These are phyloP conservation scores for Cebidichthys violaceus DNA, from an alignment of 2,113 vertebrate genomes.

Conservation along the genomic window DNA sequence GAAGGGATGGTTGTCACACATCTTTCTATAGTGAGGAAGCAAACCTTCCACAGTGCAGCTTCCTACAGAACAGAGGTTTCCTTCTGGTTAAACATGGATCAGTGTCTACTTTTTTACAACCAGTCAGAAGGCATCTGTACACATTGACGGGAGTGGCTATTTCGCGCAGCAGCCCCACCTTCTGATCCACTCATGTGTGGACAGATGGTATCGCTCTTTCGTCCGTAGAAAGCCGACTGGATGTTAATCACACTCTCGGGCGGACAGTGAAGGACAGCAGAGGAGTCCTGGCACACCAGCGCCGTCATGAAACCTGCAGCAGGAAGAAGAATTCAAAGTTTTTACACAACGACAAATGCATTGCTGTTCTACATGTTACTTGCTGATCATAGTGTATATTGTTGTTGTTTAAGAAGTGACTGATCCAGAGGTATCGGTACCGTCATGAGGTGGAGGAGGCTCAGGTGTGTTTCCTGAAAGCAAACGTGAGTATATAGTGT, in stretches of 20 bases:
- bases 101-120: neutral
- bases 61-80: constrained; percentile 49
- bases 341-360: neutral
- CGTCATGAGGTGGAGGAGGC: constrained; percentile 84
- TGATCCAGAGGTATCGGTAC: constrained; percentile 57
- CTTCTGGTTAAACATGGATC: neutral
- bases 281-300: constrained; percentile 76
- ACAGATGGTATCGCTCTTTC: constrained; percentile 75
- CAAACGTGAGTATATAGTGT: neutral
- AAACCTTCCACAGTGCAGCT: constrained; percentile 73
- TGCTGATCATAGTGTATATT: neutral
- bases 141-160: neutral
- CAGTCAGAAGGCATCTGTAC: neutral
- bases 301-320: constrained; percentile 78
- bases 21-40: constrained; percentile 68
- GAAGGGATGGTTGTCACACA: constrained; percentile 78
- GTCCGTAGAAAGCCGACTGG: constrained; percentile 83
- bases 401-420: neutral
- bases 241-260: constrained; percentile 82
- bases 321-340: neutral
- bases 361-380: too few species aligned
- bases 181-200: constrained; percentile 56
- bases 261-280: constrained; percentile 79
- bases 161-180: constrained; percentile 53
- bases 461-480: constrained; percentile 78